Conservation (phyloP, 2,797 vertebrate species). For the Periophthalmus magnuspinnatus region DNA sequence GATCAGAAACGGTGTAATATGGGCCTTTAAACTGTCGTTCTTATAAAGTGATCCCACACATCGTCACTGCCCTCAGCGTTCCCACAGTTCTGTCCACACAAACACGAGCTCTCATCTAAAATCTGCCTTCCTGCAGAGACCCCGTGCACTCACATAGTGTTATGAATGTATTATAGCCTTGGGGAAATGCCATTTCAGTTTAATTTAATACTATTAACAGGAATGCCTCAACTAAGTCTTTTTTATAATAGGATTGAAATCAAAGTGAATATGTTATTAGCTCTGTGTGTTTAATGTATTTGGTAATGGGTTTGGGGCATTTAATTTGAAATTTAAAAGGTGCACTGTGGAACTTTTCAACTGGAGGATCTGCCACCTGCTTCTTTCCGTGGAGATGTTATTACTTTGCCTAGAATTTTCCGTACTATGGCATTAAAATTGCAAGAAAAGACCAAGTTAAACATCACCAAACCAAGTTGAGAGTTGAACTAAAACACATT, state of each 20-base stretch:
- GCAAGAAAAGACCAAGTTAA: not conserved
- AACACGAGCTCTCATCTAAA: conserved; percentile 11
- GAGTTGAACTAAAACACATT: no score
- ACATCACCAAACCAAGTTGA: not conserved
- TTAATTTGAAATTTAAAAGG: conserved; percentile 36
- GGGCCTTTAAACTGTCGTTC: no score
- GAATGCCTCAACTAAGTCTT: conserved; percentile 50
- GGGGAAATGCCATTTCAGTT: conserved; percentile 53
- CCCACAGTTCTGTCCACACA: conserved; percentile 12
- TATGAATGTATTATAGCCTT: conserved; percentile 78
- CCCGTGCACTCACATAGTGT: conserved; percentile 51
- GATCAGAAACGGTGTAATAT: no score
- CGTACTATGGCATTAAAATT: not conserved
- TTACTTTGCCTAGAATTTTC: not conserved
- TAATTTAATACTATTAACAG: conserved; percentile 48
- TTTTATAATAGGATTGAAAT: conserved; percentile 30
- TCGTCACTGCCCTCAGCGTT: not conserved
- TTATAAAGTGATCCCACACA: no score
- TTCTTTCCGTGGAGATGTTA: not conserved
- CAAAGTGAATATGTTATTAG: conserved; percentile 38
- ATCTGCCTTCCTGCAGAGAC: conserved; percentile 50
- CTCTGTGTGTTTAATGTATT: conserved; percentile 20
- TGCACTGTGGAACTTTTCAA: not conserved
- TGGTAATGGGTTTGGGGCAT: conserved; percentile 39
- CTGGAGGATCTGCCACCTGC: not conserved